A percentile compares a stretch with the other conserved stretches of the same genome.
These are phyloP conservation scores for Himantopus leucocephalus DNA, from an alignment of 2,113 vertebrate species.

Conservation along the genomic window DNA sequence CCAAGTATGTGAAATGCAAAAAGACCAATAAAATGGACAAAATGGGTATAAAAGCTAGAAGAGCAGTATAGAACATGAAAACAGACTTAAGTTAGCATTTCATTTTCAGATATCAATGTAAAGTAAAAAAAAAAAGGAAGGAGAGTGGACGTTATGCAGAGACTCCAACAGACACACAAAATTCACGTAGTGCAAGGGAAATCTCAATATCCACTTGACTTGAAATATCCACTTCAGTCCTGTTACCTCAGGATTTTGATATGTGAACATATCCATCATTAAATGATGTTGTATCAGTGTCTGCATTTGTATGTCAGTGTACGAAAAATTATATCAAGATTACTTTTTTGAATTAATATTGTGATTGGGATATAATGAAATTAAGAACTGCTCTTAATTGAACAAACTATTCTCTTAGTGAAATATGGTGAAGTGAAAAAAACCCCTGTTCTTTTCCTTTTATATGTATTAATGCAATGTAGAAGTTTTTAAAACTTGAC, in stretches of 20 bases:
- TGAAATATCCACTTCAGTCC: not conserved
- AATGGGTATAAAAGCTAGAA: not conserved
- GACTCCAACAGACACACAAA: fast-evolving
- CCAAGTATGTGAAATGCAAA: not conserved
- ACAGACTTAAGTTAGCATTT: not conserved
- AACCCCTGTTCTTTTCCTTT: not conserved
- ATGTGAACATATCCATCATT: not conserved
- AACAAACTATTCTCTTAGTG: not conserved
- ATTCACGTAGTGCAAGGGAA: not conserved
- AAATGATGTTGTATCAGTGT: not conserved
- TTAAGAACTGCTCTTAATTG: not conserved
- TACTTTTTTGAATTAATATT: not conserved
- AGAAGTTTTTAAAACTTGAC: not conserved
- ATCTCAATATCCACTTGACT: not conserved
- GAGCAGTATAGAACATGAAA: not conserved
- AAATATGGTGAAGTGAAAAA: not conserved
- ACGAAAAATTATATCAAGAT: not conserved
- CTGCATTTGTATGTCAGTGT: not conserved
- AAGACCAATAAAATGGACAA: not conserved
- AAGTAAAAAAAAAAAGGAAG: not conserved
- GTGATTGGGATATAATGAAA: not conserved
- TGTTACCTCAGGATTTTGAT: not conserved
- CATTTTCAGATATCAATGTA: not conserved
- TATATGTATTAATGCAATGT: not conserved
- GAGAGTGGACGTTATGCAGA: not conserved